A percentile compares a stretch with the other conserved stretches of the same genome.
Evolutionary conservation across 2,888 invertebrate genomes (phyloP).

Genomic region (Trissolcus japonicus): DNA sequence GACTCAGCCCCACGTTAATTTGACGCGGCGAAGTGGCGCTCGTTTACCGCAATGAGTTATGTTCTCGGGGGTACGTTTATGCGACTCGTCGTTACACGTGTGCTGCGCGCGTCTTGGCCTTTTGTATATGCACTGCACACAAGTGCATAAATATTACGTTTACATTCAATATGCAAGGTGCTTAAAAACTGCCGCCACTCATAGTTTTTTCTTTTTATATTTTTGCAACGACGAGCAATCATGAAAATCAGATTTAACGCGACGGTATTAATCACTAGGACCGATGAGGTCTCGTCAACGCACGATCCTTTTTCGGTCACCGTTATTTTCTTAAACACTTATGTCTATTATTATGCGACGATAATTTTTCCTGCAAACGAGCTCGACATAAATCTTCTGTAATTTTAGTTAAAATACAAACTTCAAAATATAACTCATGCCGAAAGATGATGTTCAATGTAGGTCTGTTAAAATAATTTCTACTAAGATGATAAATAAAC

Average conservation of each 20-base stretch:
- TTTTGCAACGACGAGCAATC: slow-evolving; percentile 25
- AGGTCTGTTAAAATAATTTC: no score
- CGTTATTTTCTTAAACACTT: slow-evolving; percentile 1
- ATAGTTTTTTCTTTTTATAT: slow-evolving; percentile 10
- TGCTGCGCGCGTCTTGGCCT: slow-evolving; percentile 51
- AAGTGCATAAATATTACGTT: slow-evolving; percentile 53
- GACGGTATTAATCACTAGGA: slow-evolving; percentile 23
- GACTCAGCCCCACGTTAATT: slow-evolving; percentile 65
- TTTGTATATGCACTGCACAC: slow-evolving; percentile 45
- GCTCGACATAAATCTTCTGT: background rate
- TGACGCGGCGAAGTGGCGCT: slow-evolving; percentile 68
- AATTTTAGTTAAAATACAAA: no score
- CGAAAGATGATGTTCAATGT: no score
- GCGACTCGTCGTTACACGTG: slow-evolving; percentile 63
- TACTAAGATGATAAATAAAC: no score
- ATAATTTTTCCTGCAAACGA: slow-evolving; percentile 2
- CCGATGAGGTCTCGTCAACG: slow-evolving; percentile 13
- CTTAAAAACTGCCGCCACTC: slow-evolving; percentile 34
- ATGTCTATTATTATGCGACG: slow-evolving; percentile 3
- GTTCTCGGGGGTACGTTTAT: slow-evolving; percentile 67
- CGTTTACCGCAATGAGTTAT: slow-evolving; percentile 71
- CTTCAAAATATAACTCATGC: no score
- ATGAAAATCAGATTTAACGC: slow-evolving; percentile 46
- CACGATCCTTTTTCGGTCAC: slow-evolving; percentile 4
- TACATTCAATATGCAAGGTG: slow-evolving; percentile 54